Evolutionary conservation across 2,113 vertebrate species (phyloP).

Genomic region (Ptilorrhoa leucosticta): DNA sequence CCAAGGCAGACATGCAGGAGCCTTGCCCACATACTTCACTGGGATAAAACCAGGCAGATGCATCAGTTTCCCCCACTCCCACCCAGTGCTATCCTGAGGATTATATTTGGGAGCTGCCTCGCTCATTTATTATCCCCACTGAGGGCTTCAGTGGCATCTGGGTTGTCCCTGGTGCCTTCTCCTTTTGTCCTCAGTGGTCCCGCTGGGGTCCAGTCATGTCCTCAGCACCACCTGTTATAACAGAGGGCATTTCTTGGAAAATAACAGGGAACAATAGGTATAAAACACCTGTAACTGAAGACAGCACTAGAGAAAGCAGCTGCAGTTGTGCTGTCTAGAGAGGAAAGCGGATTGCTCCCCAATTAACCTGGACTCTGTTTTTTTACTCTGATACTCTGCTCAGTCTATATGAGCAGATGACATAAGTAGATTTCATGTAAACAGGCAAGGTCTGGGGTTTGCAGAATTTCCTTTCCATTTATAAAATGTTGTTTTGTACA

Average conservation of each 20-base stretch:
- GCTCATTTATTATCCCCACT: rapidly evolving
- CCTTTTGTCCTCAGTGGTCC: neutral
- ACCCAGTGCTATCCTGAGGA: neutral
- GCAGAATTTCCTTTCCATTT: neutral
- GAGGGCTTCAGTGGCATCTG: neutral
- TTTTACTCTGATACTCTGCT: neutral
- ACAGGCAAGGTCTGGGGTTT: neutral
- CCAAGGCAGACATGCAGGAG: neutral
- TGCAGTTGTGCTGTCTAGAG: rapidly evolving
- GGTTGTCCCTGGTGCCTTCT: neutral
- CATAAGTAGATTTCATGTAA: neutral
- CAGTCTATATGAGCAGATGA: rapidly evolving
- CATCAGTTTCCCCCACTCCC: neutral
- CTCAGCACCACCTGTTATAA: neutral
- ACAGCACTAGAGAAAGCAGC: neutral
- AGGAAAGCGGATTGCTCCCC: neutral
- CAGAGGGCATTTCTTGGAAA: neutral
- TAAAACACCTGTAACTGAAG: neutral
- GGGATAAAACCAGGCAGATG: neutral
- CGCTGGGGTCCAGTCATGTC: neutral
- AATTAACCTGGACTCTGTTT: neutral
- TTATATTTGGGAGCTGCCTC: neutral
- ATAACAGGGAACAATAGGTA: neutral
- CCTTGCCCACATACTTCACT: rapidly evolving
- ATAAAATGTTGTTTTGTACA: neutral